Conservation (phyloP, 2,888 invertebrate species). For the Geophilus truncorum region DNA sequence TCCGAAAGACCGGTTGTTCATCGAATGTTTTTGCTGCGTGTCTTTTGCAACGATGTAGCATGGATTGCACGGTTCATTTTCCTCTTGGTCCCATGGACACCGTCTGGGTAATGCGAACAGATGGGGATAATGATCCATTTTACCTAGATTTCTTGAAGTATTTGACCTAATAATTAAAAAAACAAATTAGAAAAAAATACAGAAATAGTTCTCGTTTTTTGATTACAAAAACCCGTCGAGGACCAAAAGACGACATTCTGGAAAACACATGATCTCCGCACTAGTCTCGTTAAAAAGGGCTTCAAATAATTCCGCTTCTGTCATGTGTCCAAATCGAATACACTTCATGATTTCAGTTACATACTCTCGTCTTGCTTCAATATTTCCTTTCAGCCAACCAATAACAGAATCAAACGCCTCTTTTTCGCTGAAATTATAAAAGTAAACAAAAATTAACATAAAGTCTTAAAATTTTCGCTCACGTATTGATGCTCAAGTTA, state of each 20-base stretch:
- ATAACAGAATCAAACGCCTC: constrained; percentile 75
- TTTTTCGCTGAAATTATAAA: constrained; percentile 57
- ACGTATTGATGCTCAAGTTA: constrained; percentile 22
- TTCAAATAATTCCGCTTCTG: constrained; percentile 7
- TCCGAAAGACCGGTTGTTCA: not conserved
- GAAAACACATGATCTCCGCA: not conserved
- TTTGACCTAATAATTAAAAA: not conserved
- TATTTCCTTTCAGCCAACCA: constrained; percentile 69
- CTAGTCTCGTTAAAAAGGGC: not conserved
- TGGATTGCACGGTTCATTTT: not conserved
- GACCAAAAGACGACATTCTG: constrained; percentile 28
- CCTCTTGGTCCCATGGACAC: not conserved
- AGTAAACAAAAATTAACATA: not conserved
- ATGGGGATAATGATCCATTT: not conserved
- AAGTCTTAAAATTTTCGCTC: not conserved
- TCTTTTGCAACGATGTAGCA: not conserved
- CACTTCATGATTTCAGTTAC: constrained; percentile 62
- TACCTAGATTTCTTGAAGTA: constrained; percentile 16
- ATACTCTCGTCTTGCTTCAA: constrained; percentile 58
- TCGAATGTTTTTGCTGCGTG: not conserved
- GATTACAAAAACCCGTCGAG: constrained; percentile 15
- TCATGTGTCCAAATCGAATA: constrained; percentile 69
- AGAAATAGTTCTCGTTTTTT: not conserved
- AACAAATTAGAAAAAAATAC: not conserved
- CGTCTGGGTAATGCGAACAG: not conserved